These are phyloP conservation scores for Serranus cabrilla DNA, from an alignment of 2,797 vertebrate species.

Conservation along the genomic window DNA sequence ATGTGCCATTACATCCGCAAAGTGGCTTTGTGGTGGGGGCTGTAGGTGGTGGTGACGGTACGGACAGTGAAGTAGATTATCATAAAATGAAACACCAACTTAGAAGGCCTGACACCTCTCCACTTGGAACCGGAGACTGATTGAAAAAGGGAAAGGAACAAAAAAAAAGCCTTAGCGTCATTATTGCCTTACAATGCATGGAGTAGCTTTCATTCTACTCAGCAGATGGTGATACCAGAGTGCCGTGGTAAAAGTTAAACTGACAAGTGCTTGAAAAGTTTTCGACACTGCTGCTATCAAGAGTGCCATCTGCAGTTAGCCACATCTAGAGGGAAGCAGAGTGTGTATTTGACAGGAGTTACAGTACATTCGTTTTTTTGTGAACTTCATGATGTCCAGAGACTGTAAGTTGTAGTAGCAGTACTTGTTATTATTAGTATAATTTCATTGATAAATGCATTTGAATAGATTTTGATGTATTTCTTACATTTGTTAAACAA, in stretches of 20 bases:
- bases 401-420: neutral
- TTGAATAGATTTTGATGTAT: too few relatives aligned
- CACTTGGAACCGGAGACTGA: conserved; percentile 36
- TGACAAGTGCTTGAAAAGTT: conserved; percentile 49
- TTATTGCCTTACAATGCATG: conserved; percentile 30
- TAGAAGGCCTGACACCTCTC: conserved; percentile 61
- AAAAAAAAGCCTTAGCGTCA: neutral
- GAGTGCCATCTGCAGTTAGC: conserved; percentile 48
- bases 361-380: neutral
- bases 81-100: conserved; percentile 64
- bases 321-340: neutral
- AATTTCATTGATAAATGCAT: neutral
- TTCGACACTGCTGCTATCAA: conserved; percentile 31
- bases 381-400: neutral
- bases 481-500: too few relatives aligned
- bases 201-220: conserved; percentile 25
- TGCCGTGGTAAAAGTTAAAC: conserved; percentile 32
- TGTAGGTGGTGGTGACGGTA: conserved; percentile 38
- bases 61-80: conserved; percentile 64
- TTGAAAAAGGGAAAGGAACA: conserved; percentile 26
- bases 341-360: conserved; percentile 3
- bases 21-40: conserved; percentile 65
- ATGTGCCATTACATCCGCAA: conserved; percentile 71
- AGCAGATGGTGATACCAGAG: conserved; percentile 33
- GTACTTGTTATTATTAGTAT: neutral